Conservation (phyloP, 2,888 invertebrate species). For the Autographa gamma region DNA sequence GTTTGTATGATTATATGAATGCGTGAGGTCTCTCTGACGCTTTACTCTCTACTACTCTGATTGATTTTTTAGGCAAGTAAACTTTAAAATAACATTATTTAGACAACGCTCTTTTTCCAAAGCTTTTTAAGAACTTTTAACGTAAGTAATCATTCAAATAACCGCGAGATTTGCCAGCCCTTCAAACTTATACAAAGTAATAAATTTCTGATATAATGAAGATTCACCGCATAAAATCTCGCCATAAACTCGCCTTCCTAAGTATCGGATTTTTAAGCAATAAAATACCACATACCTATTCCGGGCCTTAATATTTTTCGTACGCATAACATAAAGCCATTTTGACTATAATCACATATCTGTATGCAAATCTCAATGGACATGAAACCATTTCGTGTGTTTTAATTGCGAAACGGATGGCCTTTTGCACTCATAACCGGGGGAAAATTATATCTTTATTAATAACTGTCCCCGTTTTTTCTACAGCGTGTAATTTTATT, state of each 20-base stretch:
- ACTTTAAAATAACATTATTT: too few species aligned
- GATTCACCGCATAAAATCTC: slow-evolving; percentile 14
- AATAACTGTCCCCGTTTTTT: slow-evolving; percentile 68
- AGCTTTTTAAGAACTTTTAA: too few species aligned
- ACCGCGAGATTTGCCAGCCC: slow-evolving; percentile 3
- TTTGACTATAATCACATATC: slow-evolving; percentile 80
- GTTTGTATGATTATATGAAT: not conserved
- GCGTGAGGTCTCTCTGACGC: too few species aligned
- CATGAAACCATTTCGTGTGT: slow-evolving; percentile 72
- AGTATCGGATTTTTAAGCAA: slow-evolving; percentile 39
- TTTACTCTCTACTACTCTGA: too few species aligned
- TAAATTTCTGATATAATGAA: not conserved
- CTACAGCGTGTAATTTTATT: slow-evolving; percentile 69
- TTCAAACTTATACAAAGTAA: slow-evolving; percentile 5
- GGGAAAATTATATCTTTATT: slow-evolving; percentile 79
- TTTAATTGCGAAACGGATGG: slow-evolving; percentile 82
- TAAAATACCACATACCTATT: slow-evolving; percentile 52
- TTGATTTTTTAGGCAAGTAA: too few species aligned
- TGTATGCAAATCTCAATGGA: slow-evolving; percentile 85
- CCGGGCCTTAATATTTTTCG: slow-evolving; percentile 49
- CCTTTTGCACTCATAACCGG: slow-evolving; percentile 74
- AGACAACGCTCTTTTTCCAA: too few species aligned
- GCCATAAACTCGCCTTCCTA: slow-evolving; percentile 8
- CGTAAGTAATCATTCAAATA: not conserved
- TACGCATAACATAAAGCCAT: slow-evolving; percentile 66